Evolutionary conservation across 1,140 invertebrate genomes (phyloP).

Genomic region (Hetaerina americana): DNA sequence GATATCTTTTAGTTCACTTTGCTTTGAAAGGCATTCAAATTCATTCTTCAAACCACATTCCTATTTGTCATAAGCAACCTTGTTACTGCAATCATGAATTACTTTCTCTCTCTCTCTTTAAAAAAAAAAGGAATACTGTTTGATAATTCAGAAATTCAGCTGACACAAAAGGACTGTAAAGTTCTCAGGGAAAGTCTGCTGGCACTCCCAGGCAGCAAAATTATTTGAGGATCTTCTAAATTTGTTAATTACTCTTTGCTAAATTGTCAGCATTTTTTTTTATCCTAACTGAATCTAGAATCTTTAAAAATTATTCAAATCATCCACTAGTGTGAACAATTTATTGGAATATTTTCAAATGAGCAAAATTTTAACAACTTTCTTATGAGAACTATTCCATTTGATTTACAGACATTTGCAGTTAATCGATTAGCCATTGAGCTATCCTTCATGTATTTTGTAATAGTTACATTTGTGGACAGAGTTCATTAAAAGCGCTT

Average conservation of each 20-base stretch:
- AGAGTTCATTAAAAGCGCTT: not conserved
- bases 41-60: not conserved
- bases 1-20: not conserved
- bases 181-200: not conserved
- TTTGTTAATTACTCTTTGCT: too few species aligned
- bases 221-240: not conserved
- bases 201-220: not conserved
- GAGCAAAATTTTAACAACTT: not conserved
- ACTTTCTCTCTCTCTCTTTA: not conserved
- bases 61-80: not conserved
- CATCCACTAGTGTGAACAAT: too few species aligned
- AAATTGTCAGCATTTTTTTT: too few species aligned
- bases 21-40: not conserved
- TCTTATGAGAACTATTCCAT: not conserved
- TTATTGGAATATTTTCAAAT: not conserved
- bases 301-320: too few species aligned
- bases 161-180: not conserved
- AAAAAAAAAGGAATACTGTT: not conserved
- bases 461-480: not conserved
- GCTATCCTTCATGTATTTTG: not conserved
- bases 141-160: not conserved
- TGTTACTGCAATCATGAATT: not conserved
- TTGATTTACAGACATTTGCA: not conserved
- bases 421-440: not conserved
- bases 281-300: too few species aligned